Conservation (phyloP, 2,113 vertebrate species). For the Zosterops pallidus region DNA sequence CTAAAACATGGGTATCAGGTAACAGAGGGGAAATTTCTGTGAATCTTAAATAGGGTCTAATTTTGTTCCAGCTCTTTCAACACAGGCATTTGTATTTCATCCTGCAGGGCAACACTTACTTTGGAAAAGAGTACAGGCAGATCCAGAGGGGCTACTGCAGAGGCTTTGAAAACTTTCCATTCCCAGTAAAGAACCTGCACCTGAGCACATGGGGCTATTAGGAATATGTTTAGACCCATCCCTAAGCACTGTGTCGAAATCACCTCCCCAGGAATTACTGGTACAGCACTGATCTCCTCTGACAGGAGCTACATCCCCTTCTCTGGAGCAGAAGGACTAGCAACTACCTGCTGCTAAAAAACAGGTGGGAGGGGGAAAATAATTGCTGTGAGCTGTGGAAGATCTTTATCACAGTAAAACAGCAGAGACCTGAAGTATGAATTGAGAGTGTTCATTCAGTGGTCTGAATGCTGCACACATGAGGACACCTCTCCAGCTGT, state of each 20-base stretch:
- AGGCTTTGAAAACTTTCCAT: background rate
- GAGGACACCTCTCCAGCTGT: background rate
- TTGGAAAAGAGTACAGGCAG: background rate
- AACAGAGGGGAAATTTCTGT: background rate
- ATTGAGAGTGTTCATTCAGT: background rate
- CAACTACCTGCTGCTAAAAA: background rate
- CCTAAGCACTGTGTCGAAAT: background rate
- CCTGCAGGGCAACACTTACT: background rate
- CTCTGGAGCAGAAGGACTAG: background rate
- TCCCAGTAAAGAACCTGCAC: background rate
- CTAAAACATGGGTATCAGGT: background rate
- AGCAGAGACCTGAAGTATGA: background rate
- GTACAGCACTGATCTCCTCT: background rate
- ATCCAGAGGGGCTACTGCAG: background rate
- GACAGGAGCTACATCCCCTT: background rate
- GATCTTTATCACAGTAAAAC: background rate
- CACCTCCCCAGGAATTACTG: background rate
- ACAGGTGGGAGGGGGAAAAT: background rate
- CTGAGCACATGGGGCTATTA: background rate
- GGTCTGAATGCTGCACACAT: background rate
- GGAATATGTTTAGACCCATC: conserved; percentile 14
- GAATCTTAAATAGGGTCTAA: background rate
- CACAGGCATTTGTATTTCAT: background rate
- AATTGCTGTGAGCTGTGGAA: background rate
- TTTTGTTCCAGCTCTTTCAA: background rate